phyloP scores from a whole-genome alignment of 2,797 vertebrate species.

The Anabas testudineus region DNA sequence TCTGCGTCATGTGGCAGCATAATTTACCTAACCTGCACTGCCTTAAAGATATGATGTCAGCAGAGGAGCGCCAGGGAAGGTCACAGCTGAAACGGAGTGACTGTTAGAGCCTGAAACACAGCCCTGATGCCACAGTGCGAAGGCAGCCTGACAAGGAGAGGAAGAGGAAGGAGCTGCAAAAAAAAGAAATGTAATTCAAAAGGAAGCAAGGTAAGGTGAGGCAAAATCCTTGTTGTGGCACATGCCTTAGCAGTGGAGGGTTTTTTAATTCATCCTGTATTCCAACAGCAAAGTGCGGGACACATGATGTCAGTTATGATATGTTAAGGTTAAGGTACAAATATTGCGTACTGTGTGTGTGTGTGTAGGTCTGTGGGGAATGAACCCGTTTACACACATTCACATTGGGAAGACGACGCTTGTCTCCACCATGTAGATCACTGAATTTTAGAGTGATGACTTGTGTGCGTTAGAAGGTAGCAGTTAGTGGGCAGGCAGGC shows the following conservation, averaged over 20 bases:
- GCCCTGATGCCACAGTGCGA: conserved; percentile 25
- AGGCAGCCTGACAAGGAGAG: conserved; percentile 35
- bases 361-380: too few species aligned
- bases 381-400: too few species aligned
- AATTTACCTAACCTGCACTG: conserved; percentile 58
- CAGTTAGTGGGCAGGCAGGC: conserved; percentile 71
- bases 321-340: too few species aligned
- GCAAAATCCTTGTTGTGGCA: conserved; percentile 22
- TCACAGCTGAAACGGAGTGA: conserved; percentile 55
- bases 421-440: background rate
- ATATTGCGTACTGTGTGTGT: too few species aligned
- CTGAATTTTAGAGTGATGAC: background rate
- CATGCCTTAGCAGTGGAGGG: background rate
- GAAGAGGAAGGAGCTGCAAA: conserved; percentile 24
- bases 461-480: conserved; percentile 57
- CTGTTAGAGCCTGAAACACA: conserved; percentile 54
- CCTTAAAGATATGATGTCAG: conserved; percentile 44
- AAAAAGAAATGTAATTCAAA: conserved; percentile 46
- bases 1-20: conserved; percentile 48
- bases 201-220: background rate
- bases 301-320: too few species aligned
- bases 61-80: conserved; percentile 51
- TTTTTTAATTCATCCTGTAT: background rate
- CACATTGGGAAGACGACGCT: too few species aligned
- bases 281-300: conserved; percentile 17